Evolutionary conservation across 2,797 vertebrate species (phyloP), one percentile per base, ranked within the genome.

Genomic region (Spinus olivaceus): DNA sequence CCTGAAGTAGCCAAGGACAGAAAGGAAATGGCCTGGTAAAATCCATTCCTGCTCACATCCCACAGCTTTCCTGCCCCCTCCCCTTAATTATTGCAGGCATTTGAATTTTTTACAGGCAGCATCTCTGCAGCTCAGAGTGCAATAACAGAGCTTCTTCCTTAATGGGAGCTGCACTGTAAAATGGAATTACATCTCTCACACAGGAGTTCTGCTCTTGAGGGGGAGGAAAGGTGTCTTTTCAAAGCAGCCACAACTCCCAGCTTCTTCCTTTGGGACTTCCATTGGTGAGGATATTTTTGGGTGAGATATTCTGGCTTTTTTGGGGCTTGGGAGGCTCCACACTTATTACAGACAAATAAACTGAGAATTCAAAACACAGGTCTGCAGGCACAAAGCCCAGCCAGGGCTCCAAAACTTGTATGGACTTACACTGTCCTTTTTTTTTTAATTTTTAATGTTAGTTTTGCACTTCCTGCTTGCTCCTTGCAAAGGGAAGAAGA

Each of bases 391-490:
- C 57, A 70, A 69, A 21, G 14, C 39, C 18, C n/a, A 35, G 27
- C 12, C 72, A 64, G 41, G 44, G 37, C 4, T 65, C 30, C 57
- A 46, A 60, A 70, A 32, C 32, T 20, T 88, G 10, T 15, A 39
- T 0, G 28, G 42, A 30, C 11, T 56, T 35, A 10, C 1, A 4
- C 1, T 30, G 17, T 7, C 5, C 6, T 46, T 77, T 10, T 39
- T 1, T 18, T 39, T 1, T 0, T 18, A 47, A 1, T 11, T 39
- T 76, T n/a, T 20, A 8, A 8, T 12, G 10, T 2, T 12, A 11
- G 13, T 57, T 84, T 44, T 84, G 50, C 27, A 8, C 50, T 65
- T 25, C 22, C 63, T 56, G 37, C 53, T 70, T 32, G 23, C 27
- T 41, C 32, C 44, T 61, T 17, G 22, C 30, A 53, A 50, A 70